phyloP scores from a whole-genome alignment of 2,113 vertebrate species.

The Zapus hudsonius region DNA sequence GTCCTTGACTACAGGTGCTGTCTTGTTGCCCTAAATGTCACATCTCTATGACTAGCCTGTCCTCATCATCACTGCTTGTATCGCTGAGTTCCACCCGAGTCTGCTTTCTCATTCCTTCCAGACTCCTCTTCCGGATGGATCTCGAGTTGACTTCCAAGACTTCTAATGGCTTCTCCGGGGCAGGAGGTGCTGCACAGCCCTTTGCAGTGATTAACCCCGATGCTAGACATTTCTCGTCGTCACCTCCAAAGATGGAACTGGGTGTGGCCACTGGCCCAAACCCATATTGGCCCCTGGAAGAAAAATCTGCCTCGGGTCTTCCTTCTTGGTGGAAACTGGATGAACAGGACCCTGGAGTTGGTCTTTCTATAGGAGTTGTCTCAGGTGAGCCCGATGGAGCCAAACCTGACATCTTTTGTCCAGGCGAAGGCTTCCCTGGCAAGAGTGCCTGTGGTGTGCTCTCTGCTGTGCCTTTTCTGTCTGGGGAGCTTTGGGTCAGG shows the following conservation, averaged over 20 bases:
- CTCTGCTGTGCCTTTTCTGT: not conserved
- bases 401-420: conserved; percentile 35
- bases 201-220: not conserved
- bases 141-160: conserved; percentile 60
- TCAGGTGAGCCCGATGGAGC: not conserved
- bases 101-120: conserved; percentile 87
- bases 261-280: not conserved
- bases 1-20: fast-evolving
- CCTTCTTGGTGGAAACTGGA: not conserved
- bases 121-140: conserved; percentile 79
- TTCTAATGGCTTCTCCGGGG: not conserved
- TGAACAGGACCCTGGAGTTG: not conserved
- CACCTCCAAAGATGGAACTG: not conserved
- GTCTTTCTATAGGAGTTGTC: conserved; percentile 1
- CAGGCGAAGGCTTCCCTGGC: conserved; percentile 3
- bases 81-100: conserved; percentile 85
- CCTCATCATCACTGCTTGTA: conserved; percentile 88
- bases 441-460: not conserved
- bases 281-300: not conserved
- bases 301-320: not conserved
- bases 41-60: conserved; percentile 88
- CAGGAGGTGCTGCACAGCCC: not conserved
- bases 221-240: fast-evolving
- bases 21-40: conserved; percentile 53
- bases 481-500: not conserved